These are phyloP conservation scores for Corythornis madagascariensis DNA, from an alignment of 2,113 vertebrate genomes.

Conservation along the genomic window DNA sequence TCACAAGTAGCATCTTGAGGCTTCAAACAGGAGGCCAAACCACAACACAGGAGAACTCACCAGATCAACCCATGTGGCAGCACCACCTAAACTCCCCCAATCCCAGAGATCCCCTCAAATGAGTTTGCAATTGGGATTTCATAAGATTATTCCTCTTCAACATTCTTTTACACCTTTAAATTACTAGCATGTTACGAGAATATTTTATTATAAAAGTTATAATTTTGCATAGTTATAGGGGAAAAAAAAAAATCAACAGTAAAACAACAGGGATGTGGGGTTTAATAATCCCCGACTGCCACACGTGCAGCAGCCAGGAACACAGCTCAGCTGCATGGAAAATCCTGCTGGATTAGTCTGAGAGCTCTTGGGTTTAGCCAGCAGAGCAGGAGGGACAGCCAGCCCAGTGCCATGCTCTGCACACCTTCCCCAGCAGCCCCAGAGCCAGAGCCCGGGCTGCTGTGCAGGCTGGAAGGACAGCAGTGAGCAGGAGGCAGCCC, in stretches of 20 bases:
- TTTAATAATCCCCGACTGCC: background rate
- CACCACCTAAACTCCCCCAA: background rate
- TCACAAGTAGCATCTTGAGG: constrained; percentile 51
- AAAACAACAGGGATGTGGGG: background rate
- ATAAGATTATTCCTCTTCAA: background rate
- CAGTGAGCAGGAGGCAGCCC: no score
- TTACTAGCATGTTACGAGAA: background rate
- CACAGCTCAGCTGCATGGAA: background rate
- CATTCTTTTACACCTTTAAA: background rate
- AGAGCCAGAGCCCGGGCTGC: background rate
- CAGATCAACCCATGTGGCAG: constrained; percentile 25
- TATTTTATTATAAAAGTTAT: background rate
- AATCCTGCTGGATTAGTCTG: background rate
- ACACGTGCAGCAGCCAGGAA: background rate
- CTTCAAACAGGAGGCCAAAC: constrained; percentile 36
- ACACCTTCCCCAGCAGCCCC: background rate
- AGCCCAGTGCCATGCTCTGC: background rate
- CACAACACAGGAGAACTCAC: constrained; percentile 22
- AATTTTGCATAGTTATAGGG: background rate
- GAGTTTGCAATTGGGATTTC: background rate
- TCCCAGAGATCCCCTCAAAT: background rate
- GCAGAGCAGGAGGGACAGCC: background rate
- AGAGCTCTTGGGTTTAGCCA: background rate
- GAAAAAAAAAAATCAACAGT: background rate
- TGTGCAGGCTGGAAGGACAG: no score